Evolutionary conservation across 2,888 invertebrate genomes (phyloP).

Genomic region (Holacanthella duospinosa): DNA sequence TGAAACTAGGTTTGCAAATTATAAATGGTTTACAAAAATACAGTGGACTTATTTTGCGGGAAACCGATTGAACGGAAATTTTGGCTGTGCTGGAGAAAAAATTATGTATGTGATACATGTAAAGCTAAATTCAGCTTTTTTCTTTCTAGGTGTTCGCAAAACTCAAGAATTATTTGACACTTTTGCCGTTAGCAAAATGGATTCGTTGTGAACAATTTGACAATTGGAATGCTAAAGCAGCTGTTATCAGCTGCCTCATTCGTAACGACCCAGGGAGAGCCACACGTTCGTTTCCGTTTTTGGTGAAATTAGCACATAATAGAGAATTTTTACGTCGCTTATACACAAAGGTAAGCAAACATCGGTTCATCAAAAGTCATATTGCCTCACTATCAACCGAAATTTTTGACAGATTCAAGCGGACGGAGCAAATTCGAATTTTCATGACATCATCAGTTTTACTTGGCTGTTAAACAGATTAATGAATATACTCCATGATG

Average conservation of each 20-base stretch:
- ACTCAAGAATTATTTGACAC: neutral
- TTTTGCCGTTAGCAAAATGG: neutral
- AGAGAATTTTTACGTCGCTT: slow-evolving; percentile 18
- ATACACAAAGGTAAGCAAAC: neutral
- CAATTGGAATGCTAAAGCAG: neutral
- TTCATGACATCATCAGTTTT: neutral
- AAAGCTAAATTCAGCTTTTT: neutral
- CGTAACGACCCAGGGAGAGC: slow-evolving; percentile 41
- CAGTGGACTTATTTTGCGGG: no score
- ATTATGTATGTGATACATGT: no score
- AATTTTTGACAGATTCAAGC: neutral
- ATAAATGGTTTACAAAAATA: no score
- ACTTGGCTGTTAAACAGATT: slow-evolving; percentile 7
- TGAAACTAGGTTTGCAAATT: no score
- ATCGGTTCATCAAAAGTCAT: no score
- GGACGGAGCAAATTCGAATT: no score
- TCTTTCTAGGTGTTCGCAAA: neutral
- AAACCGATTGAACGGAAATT: no score
- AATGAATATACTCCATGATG: slow-evolving; percentile 43
- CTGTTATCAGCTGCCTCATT: slow-evolving; percentile 21
- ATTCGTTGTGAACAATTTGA: neutral
- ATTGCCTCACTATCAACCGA: no score
- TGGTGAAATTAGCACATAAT: slow-evolving; percentile 16
- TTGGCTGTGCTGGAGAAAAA: no score
- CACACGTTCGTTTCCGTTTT: slow-evolving; percentile 40